Evolutionary conservation across 2,797 vertebrate species (phyloP), one percentile per base, ranked within the genome.

Genomic region (Muscicapa striata): DNA sequence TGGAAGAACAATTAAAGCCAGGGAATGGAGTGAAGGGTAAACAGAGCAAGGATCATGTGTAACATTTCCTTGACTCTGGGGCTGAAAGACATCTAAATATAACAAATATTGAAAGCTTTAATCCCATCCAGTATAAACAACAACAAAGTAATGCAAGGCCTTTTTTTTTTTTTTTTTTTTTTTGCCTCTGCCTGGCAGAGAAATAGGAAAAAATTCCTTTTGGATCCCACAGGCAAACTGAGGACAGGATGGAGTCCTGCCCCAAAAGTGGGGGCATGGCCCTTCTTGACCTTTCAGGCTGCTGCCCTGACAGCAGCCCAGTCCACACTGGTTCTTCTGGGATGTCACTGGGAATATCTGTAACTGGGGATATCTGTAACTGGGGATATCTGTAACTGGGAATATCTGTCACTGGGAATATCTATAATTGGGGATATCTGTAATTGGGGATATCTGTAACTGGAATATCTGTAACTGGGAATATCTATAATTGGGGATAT

Each of bases 71-170:
- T 74, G 68, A 59, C 78, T 94, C 61, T 41, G 77, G 43, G 73
- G 51, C 74, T 63, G 54, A 90, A 73, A 90, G 81, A 46, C 66
- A 30, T 96, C 96, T 94, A 96, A 97, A 97, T 96, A 96, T 96
- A 97, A 90, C 83, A 93, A 92, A 93, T 15, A 80, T 11, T 93
- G 84, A 97, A 97, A 97, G 88, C 88, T 94, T 92, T 72, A 70
- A 69, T 83, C 68, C 83, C 4, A 0, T 91, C 96, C 94, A 70
- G 74, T 62, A 87, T 87, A 93, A 97, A 90, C 93, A 84, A 86
- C 46, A 95, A 83, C 83, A 95, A 81, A 91, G 9, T 36, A 1
- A 49, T 67, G 8, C 0, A 32, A 1, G 34, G n/a, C 3, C 3
- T 86, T 38, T 58, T 58, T 57, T 34, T 3, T 49, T 22, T 85